Evolutionary conservation across 2,113 vertebrate species (phyloP).

Genomic region (Balaeniceps rex): DNA sequence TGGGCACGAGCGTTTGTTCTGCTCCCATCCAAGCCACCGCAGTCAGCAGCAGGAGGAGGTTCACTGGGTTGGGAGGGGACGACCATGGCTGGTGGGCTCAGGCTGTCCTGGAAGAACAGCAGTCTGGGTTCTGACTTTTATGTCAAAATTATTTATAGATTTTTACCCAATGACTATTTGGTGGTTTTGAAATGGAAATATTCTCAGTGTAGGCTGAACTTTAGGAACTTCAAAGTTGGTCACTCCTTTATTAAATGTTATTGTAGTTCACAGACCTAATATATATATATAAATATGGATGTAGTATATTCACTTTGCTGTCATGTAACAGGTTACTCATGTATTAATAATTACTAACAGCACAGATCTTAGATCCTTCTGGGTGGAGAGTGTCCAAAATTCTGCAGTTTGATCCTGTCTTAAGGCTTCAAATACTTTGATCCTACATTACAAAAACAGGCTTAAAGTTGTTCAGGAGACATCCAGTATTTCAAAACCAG

Average conservation of each 20-base stretch:
- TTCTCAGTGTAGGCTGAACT: not conserved
- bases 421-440: not conserved
- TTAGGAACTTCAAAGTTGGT: not conserved
- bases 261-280: not conserved
- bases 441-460: not conserved
- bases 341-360: not conserved
- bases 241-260: not conserved
- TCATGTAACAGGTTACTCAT: not conserved
- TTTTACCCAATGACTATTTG: not conserved
- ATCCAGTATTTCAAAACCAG: not conserved
- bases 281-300: not conserved
- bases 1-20: fast-evolving
- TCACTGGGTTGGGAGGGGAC: not conserved
- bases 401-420: not conserved
- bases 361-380: not conserved
- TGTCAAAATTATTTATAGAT: not conserved
- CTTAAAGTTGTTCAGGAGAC: not conserved
- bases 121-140: not conserved
- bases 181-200: not conserved
- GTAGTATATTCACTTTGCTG: not conserved
- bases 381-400: not conserved
- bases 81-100: not conserved
- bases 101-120: not conserved
- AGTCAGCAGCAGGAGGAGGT: not conserved
- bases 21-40: not conserved